A percentile compares a stretch with the other conserved stretches of the same genome.
Evolutionary conservation across 2,888 invertebrate genomes (phyloP).

Genomic region (Polyommatus iphigenia): DNA sequence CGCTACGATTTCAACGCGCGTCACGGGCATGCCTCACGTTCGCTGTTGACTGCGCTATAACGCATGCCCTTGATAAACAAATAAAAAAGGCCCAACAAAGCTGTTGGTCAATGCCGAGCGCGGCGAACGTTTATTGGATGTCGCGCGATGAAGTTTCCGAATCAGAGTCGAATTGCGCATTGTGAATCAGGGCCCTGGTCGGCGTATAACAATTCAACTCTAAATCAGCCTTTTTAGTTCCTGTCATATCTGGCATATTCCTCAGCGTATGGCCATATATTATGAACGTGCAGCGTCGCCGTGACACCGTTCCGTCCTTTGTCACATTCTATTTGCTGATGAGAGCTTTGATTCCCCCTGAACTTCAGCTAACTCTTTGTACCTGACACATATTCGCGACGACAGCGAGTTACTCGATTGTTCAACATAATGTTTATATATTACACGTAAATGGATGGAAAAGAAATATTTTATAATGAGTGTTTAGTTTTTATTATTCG

Average conservation of each 20-base stretch:
- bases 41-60: no score
- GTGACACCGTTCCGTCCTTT: constrained; percentile 26
- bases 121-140: no score
- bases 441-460: background rate
- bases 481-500: no score
- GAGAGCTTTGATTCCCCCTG: constrained; percentile 3
- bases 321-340: constrained; percentile 18
- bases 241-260: background rate
- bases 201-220: no score
- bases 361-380: background rate
- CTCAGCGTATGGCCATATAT: background rate
- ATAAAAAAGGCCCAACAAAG: no score
- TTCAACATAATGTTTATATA: background rate
- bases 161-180: no score
- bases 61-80: no score
- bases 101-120: no score
- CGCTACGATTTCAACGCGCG: no score
- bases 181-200: no score
- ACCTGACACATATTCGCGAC: constrained; percentile 9
- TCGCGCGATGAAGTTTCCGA: no score
- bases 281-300: background rate
- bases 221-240: background rate
- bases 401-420: background rate
- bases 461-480: background rate
- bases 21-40: no score